Evolutionary conservation across 2,888 invertebrate species (phyloP), one percentile per base, ranked within the genome.

Genomic region (Mesodorylaimus sp.): DNA sequence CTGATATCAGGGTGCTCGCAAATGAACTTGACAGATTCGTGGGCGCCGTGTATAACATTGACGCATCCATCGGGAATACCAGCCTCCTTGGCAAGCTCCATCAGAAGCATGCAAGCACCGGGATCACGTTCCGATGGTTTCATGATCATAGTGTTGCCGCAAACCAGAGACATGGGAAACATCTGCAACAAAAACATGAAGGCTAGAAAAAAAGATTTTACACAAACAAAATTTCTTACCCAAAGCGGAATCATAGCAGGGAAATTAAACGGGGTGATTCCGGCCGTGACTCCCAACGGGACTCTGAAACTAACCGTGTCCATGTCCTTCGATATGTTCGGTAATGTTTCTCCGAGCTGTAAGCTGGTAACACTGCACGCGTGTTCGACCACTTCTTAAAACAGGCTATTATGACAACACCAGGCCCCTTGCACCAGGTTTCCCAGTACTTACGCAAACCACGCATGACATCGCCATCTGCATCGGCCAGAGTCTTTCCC

Each of bases 171-270:
- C 59, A 76, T 82, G 7, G 77, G 76, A 62, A 76, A 76, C 76
- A 77, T 77, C 74, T 73, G 53, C 3, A 54, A 24, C 21, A 27
- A 16, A 10, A 32, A 32, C 21, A 41, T 10, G 5, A 13, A 10
- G n/a, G n/a, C n/a, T n/a, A n/a, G n/a, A n/a, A 13, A 45, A 16
- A 7, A 16, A n/a, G n/a, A n/a, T n/a, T n/a, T n/a, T n/a, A n/a
- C n/a, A n/a, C n/a, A n/a, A n/a, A n/a, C n/a, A n/a, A n/a, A n/a
- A n/a, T n/a, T n/a, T 51, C 64, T 58, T 60, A 74, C 74, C 95
- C 97, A 97, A 2, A 97, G 74, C 0, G 97, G 97, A 59, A 97
- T 91, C 97, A 97, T 97, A 28, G 95, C 95, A 0, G 97, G 97
- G 70, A 95, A 97, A 70, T 95, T 95, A 70, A 95, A 95, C 0